Evolutionary conservation across 2,888 invertebrate genomes (phyloP), one percentile per base, ranked within the genome.

Genomic region (Ichneumon xanthorius): DNA sequence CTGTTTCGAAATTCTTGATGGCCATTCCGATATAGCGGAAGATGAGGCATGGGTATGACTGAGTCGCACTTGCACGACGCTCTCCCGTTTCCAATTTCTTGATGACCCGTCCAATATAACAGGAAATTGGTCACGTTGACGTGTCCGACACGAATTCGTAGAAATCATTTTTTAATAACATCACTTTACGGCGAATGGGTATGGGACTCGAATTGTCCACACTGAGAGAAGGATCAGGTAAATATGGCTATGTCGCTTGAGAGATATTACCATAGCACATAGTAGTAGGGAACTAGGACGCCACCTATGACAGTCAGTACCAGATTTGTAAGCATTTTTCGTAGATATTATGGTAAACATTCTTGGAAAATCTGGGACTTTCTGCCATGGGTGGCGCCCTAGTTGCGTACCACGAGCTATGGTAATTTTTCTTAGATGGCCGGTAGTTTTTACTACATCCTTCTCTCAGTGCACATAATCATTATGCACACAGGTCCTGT

Each of bases 1-100:
- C 33, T 33, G 53, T 70, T 83, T 80, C 53, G 37, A 45, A 75
- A 80, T 79, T 80, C 73, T 70, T 58, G 75, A 75, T 73, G 55
- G 55, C 58, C 70, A 53, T 63, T 26, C 37, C 55, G 68, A 58
- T 55, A 63, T 61, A 50, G 37, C 33, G 5, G 14, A 68, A 53
- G 68, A 65, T 40, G 63, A 76, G 37, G 14, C 50, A 6, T 70
- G 68, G 40, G 16, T 76, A 14, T 5, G 48, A 9, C 26, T 22
- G 22, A 58, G 22, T 63, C 63, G 19, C 33, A 63, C 63, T 63
- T 16, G n/a, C 16, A 14, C 33, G 63, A 30, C 30, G 19, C 14
- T 53, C 76, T 26, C 11, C 33, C 9, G 76, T 37, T 65, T 22
- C 65, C 30, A 19, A 65, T 30, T 63, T 65, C 33, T 63, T 63